Conservation (phyloP, 2,888 invertebrate species). For the Lottia gigantea region DNA sequence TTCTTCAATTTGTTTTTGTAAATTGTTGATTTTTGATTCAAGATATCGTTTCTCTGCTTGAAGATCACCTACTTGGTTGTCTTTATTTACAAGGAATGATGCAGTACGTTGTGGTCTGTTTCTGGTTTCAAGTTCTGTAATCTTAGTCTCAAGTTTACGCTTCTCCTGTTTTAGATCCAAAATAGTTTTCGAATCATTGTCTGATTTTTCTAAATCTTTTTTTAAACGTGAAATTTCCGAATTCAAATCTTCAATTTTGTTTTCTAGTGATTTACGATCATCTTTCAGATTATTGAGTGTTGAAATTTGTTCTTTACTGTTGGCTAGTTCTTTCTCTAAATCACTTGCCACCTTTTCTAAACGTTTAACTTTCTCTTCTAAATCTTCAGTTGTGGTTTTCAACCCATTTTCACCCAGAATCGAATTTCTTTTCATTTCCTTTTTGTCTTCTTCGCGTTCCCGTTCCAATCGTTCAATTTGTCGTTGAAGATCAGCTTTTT, state of each 20-base stretch:
- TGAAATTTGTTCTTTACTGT: constrained; percentile 41
- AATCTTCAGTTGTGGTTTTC: constrained; percentile 68
- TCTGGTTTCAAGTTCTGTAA: constrained; percentile 41
- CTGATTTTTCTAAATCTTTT: constrained; percentile 70
- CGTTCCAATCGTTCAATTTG: constrained; percentile 34
- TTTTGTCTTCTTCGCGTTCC: constrained; percentile 34
- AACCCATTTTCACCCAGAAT: constrained; percentile 34
- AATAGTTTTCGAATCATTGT: constrained; percentile 36
- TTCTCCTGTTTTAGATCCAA: constrained; percentile 35
- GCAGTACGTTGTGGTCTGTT: constrained; percentile 32
- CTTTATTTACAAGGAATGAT: constrained; percentile 14
- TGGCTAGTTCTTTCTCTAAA: constrained; percentile 35
- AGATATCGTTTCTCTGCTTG: constrained; percentile 68
- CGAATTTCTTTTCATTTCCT: constrained; percentile 14
- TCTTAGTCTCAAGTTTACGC: constrained; percentile 34
- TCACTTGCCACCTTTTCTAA: constrained; percentile 61
- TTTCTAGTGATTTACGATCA: constrained; percentile 38
- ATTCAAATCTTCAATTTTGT: constrained; percentile 19
- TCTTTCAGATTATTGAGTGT: constrained; percentile 67
- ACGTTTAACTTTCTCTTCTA: constrained; percentile 60
- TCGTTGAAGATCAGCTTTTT: constrained; percentile 39
- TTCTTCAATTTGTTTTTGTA: constrained; percentile 51
- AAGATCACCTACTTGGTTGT: constrained; percentile 30
- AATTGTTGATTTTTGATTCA: constrained; percentile 51
- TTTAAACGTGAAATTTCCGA: constrained; percentile 59